Evolutionary conservation across 2,888 invertebrate genomes (phyloP).

Genomic region (Pollenia griseotomentosa): DNA sequence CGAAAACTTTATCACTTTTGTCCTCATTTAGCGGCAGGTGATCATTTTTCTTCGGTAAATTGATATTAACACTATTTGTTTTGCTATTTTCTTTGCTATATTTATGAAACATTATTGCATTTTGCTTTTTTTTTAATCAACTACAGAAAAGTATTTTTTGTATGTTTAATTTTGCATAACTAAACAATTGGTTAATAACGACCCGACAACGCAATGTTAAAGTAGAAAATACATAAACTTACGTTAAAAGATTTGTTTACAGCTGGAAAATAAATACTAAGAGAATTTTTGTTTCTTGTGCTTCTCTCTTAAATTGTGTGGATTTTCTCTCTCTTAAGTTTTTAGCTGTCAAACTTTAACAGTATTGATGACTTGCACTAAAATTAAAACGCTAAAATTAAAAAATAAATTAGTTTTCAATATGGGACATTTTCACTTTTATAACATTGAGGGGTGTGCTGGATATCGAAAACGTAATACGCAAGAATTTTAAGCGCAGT

Average conservation of each 20-base stretch:
- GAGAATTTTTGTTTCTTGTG: too few species aligned
- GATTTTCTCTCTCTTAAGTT: not conserved
- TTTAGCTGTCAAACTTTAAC: not conserved
- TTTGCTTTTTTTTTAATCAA: not conserved
- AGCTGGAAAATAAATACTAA: too few species aligned
- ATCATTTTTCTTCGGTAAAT: conserved; percentile 32
- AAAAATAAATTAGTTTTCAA: too few species aligned
- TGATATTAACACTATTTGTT: conserved; percentile 15
- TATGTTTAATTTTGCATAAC: not conserved
- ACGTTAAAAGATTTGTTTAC: conserved; percentile 4
- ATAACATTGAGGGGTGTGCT: too few species aligned
- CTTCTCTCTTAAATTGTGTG: not conserved
- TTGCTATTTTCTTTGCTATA: conserved; percentile 26
- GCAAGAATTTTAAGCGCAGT: too few species aligned
- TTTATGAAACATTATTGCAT: conserved; percentile 40
- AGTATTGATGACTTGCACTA: too few species aligned
- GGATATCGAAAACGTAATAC: too few species aligned
- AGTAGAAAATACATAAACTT: not conserved
- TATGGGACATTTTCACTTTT: too few species aligned
- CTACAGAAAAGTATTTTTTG: not conserved
- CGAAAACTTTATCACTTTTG: not conserved
- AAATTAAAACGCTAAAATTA: too few species aligned
- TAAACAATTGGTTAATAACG: not conserved
- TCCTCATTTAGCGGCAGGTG: not conserved
- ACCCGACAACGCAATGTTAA: too few species aligned